Base-by-base conservation (phyloP, 2,888 invertebrate genomes). In the Acronicta aceris region DNA sequence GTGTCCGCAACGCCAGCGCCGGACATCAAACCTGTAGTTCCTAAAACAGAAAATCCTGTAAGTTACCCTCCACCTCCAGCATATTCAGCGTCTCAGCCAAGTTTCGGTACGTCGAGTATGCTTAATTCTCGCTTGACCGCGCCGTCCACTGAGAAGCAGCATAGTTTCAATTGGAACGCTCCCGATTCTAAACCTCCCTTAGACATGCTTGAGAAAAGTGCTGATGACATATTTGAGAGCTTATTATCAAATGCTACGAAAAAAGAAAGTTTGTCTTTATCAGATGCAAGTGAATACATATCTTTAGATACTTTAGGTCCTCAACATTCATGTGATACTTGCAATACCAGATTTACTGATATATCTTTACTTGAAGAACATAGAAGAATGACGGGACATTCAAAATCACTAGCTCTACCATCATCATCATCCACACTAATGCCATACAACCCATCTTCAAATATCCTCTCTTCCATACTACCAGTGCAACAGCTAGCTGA, bases 261-360 rank as follows among this genome's bases (percentile, higher is more conserved):
- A 71, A 93, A 94, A 68, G 92, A 94, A 71, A 85, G 82, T 49
- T 76, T 85, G 54, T 85, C 86, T 25, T 36, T 94, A 64, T 87
- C 91, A 13, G 90, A 94, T 64, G 87, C 90, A 0, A 96, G 95
- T 63, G 96, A 96, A 87, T 96, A 96, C 76, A 96, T 96, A 68
- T 96, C 96, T 0, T 86, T 96, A 65, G 96, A 96, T 63, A 95
- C 95, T 30, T 86, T 96, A 71, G 96, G 96, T 1, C 95, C 95
- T 0, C 95, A 95, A 54, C 95, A 94, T 62, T 95, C 95, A 0
- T 96, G 96, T 80, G 95, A 96, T 9, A 91, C 95, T 2, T 96
- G 96, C 81, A 96, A 95, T 71, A 95, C 95, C 33, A 95, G 95
- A 63, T 96, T 95, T 81, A 95, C 95, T 15, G 95, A 95, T 66